Conservation (phyloP, 2,113 vertebrate genomes). For the Kobus ellipsiprymnus region DNA sequence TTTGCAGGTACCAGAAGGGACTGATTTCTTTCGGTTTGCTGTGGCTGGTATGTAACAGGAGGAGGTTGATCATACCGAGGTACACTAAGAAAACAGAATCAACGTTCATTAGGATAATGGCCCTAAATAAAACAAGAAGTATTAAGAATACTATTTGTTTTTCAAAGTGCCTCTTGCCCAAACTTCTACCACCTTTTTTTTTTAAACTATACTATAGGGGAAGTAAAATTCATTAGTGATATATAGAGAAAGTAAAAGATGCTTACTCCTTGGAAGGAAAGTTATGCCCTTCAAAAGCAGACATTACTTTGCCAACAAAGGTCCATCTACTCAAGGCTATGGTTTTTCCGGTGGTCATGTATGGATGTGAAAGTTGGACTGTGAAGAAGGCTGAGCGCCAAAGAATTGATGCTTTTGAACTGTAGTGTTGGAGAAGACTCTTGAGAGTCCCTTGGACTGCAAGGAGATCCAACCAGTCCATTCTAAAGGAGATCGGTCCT, state of each 20-base stretch:
- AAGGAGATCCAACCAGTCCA: no score
- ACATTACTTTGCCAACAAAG: no score
- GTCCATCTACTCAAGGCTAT: no score
- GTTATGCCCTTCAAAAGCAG: no score
- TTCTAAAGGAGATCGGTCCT: no score
- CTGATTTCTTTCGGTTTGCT: conserved; percentile 89
- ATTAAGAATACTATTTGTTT: conserved; percentile 5
- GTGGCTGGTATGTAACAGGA: conserved; percentile 92
- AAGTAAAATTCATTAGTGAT: conserved; percentile 15
- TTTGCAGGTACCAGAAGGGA: conserved; percentile 96
- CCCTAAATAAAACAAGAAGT: conserved; percentile 15
- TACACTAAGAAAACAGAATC: conserved; percentile 80
- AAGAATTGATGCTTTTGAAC: no score
- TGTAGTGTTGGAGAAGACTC: no score
- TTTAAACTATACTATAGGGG: neutral
- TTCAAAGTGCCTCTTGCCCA: neutral
- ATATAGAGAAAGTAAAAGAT: neutral
- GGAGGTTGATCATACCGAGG: conserved; percentile 98
- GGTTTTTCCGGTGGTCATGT: no score
- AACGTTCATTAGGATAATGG: conserved; percentile 5
- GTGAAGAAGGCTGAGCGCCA: no score
- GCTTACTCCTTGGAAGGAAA: no score
- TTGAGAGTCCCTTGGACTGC: no score
- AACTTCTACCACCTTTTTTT: neutral
- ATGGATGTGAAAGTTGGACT: no score